Evolutionary conservation across 2,888 invertebrate species (phyloP).

Genomic region (Bunonema sp.): DNA sequence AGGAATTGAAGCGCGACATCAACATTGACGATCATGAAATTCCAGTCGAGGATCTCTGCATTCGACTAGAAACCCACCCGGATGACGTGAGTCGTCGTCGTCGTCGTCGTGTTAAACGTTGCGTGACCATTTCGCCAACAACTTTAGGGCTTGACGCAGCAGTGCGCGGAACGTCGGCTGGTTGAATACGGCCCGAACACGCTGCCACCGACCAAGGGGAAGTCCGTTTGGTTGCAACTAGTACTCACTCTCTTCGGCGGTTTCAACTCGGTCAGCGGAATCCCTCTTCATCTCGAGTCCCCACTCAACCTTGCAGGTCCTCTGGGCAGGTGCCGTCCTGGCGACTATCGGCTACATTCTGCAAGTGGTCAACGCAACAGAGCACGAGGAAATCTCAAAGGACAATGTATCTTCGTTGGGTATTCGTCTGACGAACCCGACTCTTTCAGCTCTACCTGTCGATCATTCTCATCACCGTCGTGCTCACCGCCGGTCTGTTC

Average conservation of each 20-base stretch:
- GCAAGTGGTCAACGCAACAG: slow-evolving; percentile 17
- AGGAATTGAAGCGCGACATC: no score
- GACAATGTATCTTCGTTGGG: slow-evolving; percentile 39
- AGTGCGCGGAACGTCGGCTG: no score
- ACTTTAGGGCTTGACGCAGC: no score
- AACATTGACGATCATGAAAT: no score
- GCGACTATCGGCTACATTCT: slow-evolving; percentile 21
- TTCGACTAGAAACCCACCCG: no score
- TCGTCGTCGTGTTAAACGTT: no score
- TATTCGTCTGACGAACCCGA: background rate
- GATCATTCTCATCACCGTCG: slow-evolving; percentile 55
- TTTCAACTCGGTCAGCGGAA: slow-evolving; percentile 69
- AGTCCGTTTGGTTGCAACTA: slow-evolving; percentile 94
- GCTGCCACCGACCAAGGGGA: slow-evolving; percentile 82
- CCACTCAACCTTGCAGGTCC: no score
- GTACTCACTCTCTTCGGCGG: slow-evolving; percentile 92
- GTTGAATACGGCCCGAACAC: slow-evolving; percentile 59
- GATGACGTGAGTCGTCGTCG: no score
- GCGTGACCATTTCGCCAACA: no score
- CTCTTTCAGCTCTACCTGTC: slow-evolving; percentile 53
- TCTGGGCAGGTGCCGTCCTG: slow-evolving; percentile 55
- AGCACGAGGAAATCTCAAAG: slow-evolving; percentile 42
- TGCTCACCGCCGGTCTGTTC: slow-evolving; percentile 59
- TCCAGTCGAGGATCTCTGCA: no score
- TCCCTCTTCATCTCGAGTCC: no score